Percentiles rank a stretch among this genome's conserved stretches.
Conservation (phyloP, 2,888 invertebrate species). For the Dexiosoma caninum region DNA sequence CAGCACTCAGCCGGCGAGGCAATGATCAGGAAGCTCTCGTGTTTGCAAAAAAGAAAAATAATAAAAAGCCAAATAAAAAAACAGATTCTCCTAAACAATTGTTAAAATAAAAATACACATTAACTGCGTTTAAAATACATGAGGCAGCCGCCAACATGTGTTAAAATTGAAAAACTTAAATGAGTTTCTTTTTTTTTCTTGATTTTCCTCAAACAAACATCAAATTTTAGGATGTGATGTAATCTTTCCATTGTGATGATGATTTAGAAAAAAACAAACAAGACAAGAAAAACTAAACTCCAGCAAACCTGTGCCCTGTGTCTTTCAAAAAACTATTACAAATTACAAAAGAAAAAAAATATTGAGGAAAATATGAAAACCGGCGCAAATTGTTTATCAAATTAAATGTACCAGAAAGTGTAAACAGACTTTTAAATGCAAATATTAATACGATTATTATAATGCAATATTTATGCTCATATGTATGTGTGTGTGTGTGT, state of each 20-base stretch:
- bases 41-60: not conserved
- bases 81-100: conserved; percentile 49
- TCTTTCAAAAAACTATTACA: not conserved
- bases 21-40: conserved; percentile 54
- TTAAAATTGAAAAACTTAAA: conserved; percentile 1
- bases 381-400: conserved; percentile 2
- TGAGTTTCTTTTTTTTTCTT: not conserved
- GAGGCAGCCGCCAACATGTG: not conserved
- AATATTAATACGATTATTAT: conserved; percentile 30
- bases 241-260: conserved; percentile 44
- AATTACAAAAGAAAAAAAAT: not conserved
- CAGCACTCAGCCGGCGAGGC: conserved; percentile 11
- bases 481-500: not conserved
- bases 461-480: not conserved
- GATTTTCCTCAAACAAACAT: conserved; percentile 15
- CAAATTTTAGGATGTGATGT: conserved; percentile 45
- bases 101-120: conserved; percentile 51
- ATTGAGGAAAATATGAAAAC: conserved; percentile 7
- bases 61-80: conserved; percentile 6
- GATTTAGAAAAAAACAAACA: not conserved
- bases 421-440: conserved; percentile 24
- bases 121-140: not conserved
- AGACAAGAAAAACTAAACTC: not conserved
- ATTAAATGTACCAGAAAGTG: conserved; percentile 39
- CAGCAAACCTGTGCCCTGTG: not conserved